Base-by-base conservation (phyloP, 2,888 invertebrate species). In the Anoncus sp. region DNA sequence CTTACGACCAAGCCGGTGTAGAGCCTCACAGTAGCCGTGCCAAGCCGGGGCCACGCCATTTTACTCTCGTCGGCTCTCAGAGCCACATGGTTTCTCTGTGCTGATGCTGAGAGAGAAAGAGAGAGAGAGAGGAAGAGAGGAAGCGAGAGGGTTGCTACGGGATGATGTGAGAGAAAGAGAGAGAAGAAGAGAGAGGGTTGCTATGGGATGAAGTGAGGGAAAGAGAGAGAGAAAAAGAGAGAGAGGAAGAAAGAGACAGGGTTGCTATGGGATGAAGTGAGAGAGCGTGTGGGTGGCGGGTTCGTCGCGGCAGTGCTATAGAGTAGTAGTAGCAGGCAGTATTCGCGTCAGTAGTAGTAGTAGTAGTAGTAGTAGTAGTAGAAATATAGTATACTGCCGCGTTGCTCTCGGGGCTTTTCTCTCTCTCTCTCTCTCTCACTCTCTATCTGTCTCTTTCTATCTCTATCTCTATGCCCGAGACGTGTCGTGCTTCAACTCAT, bases 401-500 rank as follows among this genome's bases (percentile, higher is more conserved):
- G 43, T 45, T 45, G 31, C 57, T 51, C 60, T 60, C 40, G 27
- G 14, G 35, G 40, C 20, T 38, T 10, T 43, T 24, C 71, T 65
- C 59, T 72, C 65, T 53, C 51, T 74, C 59, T 67, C 63, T 69
- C 75, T 66, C 60, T 47, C 59, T 65, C 74, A n/a, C n/a, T n/a
- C n/a, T n/a, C n/a, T n/a, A n/a, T n/a, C n/a, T n/a, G n/a, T 55
- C 60, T 45, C 47, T 72, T 57, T 45, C 57, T 45, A 31, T 22
- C 57, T 47, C 47, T 70, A 47, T 45, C 65, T 70, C 55, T 69
- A 76, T 67, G 74, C 60, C 60, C 76, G 69, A 63, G 71, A 70
- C 72, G 77, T 62, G 75, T 73, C 78, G 79, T 71, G 76, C 81
- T 76, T 76, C 79, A 73, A 75, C 79, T 71, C 76, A 62, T 73